Conservation (phyloP, 2,797 vertebrate species). For the Echiichthys vipera region DNA sequence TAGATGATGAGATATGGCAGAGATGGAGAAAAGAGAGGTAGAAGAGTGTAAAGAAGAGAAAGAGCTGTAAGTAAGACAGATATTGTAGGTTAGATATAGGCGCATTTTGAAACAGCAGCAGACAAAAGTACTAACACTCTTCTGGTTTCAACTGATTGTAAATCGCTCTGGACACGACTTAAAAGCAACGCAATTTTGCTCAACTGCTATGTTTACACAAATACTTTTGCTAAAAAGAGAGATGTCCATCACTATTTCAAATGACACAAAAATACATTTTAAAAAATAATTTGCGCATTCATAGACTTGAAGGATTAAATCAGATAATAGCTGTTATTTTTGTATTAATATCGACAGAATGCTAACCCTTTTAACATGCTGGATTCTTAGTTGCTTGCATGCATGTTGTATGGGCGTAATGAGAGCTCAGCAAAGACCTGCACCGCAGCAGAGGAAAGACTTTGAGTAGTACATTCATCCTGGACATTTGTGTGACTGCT, state of each 20-base stretch:
- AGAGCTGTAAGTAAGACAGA: background rate
- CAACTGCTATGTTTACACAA: background rate
- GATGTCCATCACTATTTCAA: background rate
- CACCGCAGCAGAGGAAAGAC: background rate
- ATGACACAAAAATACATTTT: background rate
- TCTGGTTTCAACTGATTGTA: conserved; percentile 2
- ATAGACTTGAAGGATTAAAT: background rate
- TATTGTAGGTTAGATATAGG: background rate
- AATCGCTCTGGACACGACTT: background rate
- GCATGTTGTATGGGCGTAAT: background rate
- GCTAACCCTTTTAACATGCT: background rate
- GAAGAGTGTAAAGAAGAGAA: background rate
- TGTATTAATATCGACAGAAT: background rate
- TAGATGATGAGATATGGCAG: background rate
- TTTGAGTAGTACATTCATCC: background rate
- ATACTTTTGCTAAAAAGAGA: background rate
- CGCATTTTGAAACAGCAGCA: background rate
- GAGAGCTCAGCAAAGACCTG: background rate
- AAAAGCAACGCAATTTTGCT: background rate
- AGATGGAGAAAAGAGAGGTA: background rate
- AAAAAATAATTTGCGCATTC: background rate
- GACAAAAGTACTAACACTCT: background rate
- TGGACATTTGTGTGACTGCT: background rate
- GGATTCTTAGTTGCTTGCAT: background rate
- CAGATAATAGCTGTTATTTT: background rate